A percentile compares a stretch with the other conserved stretches of the same genome.
Evolutionary conservation across 1,140 invertebrate species (phyloP).

Genomic region (roundworm (Caenorhabditis elegans)): WBcel235 BX284606.5:9570001-9570500

Average conservation of each 20-base stretch:
- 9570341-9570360: conserved; percentile 16
- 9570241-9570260: not conserved
- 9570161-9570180: not conserved
- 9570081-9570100: too few relatives aligned
- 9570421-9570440: not conserved
- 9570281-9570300: not conserved
- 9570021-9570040: too few relatives aligned
- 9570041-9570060: too few relatives aligned
- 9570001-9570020: too few relatives aligned
- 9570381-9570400: not conserved
- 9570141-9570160: not conserved
- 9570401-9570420: not conserved
- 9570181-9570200: too few relatives aligned
- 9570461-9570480: not conserved
- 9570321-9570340: conserved; percentile 7
- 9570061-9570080: too few relatives aligned
- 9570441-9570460: conserved; percentile 26
- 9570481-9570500: conserved; percentile 37
- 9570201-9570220: too few relatives aligned
- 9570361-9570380: conserved; percentile 1
- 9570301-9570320: conserved; percentile 13
- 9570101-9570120: too few relatives aligned
- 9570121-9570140: too few relatives aligned
- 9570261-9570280: conserved; percentile 27
- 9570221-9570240: not conserved